These are phyloP conservation scores for Hiodon tergisus DNA, from an alignment of 2,113 vertebrate genomes.

Conservation along the genomic window DNA sequence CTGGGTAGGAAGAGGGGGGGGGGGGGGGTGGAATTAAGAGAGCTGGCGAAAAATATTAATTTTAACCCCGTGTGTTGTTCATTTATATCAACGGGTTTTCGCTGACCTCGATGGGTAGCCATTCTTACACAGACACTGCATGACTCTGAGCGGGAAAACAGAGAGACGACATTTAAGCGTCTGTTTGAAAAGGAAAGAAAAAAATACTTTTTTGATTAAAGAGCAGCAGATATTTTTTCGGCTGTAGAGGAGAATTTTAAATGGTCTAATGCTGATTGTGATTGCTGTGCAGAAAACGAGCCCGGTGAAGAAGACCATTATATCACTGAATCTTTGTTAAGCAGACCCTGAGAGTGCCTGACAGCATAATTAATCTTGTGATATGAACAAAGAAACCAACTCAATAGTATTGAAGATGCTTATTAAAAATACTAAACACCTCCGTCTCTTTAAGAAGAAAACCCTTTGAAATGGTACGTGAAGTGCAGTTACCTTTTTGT, in stretches of 20 bases:
- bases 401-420: conserved; percentile 99
- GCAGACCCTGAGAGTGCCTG: conserved; percentile 97
- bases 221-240: conserved; percentile 83
- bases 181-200: conserved; percentile 81
- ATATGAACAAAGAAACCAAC: conserved; percentile 99
- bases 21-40: conserved; percentile 22
- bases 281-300: conserved; percentile 78
- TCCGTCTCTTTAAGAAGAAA: conserved; percentile 67
- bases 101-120: conserved; percentile 46
- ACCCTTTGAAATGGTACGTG: conserved; percentile 71
- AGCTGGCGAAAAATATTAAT: conserved; percentile 41
- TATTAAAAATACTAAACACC: conserved; percentile 99
- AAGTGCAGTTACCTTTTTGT: conserved; percentile 69
- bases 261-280: conserved; percentile 95
- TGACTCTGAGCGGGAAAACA: conserved; percentile 46
- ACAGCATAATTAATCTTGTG: conserved; percentile 99
- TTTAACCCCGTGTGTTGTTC: conserved; percentile 51
- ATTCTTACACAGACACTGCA: conserved; percentile 44
- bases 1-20: conserved; percentile 9
- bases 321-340: conserved; percentile 99
- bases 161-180: conserved; percentile 73
- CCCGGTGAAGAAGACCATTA: conserved; percentile 84
- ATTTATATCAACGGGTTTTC: conserved; percentile 49
- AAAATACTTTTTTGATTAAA: conserved; percentile 94
- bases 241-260: conserved; percentile 87